These are phyloP conservation scores for Glaucopsyche alexis DNA, from an alignment of 2,888 invertebrate genomes.

Conservation along the genomic window DNA sequence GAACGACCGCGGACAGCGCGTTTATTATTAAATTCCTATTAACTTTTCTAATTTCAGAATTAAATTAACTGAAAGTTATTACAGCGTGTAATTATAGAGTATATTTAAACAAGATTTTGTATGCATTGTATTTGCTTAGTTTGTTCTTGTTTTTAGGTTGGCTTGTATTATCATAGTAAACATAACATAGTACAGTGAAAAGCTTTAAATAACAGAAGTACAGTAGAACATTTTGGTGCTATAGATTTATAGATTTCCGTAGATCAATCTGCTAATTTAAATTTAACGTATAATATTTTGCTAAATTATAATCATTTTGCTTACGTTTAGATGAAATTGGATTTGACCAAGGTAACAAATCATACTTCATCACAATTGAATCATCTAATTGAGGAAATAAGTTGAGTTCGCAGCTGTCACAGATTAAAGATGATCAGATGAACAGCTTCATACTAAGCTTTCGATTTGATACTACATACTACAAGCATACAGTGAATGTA, in stretches of 20 bases:
- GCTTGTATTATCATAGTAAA: not conserved
- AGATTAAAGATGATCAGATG: too few species aligned
- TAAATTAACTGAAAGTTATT: not conserved
- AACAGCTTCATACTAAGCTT: too few species aligned
- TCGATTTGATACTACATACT: too few species aligned
- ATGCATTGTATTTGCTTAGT: not conserved
- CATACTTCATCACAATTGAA: not conserved
- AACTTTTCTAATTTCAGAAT: not conserved
- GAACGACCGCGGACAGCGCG: not conserved
- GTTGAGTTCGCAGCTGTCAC: not conserved
- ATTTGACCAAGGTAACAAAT: not conserved
- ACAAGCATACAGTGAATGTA: too few species aligned
- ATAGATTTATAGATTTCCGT: too few species aligned
- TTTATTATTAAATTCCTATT: conserved; percentile 14
- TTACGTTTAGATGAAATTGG: not conserved
- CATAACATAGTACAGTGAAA: too few species aligned
- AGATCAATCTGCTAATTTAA: too few species aligned
- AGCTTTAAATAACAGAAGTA: too few species aligned
- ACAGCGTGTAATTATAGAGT: not conserved
- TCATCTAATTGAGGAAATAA: conserved; percentile 1
- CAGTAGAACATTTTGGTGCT: too few species aligned
- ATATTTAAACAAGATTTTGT: not conserved
- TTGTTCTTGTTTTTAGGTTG: not conserved
- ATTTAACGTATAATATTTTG: too few species aligned
- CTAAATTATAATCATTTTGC: not conserved